These are phyloP conservation scores for Hyles vespertilio DNA, from an alignment of 1,140 invertebrate genomes.

Conservation along the genomic window DNA sequence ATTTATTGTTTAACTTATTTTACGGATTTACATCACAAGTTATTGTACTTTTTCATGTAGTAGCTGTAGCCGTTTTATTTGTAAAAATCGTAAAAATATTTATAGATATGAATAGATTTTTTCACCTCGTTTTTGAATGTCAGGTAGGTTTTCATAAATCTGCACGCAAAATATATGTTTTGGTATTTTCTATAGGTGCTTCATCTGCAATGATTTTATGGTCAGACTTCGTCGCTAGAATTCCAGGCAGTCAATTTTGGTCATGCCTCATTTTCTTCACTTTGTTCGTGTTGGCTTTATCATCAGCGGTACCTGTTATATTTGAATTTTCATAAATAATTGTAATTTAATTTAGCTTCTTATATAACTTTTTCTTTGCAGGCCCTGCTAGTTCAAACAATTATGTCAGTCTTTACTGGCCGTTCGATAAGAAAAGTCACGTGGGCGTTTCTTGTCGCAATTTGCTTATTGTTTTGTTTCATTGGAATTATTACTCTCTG, in stretches of 20 bases:
- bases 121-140: too few species aligned
- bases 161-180: neutral
- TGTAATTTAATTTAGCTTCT: too few species aligned
- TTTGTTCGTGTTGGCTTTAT: constrained; percentile 44
- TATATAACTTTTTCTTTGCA: constrained; percentile 18
- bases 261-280: constrained; percentile 58
- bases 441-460: constrained; percentile 52
- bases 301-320: constrained; percentile 34
- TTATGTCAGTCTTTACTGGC: constrained; percentile 58
- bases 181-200: constrained; percentile 34
- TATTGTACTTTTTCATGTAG: too few species aligned
- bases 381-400: constrained; percentile 53
- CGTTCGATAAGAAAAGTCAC: constrained; percentile 46
- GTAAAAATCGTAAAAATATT: too few species aligned
- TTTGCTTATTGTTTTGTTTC: constrained; percentile 45
- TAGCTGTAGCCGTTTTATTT: too few species aligned
- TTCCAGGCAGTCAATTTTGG: constrained; percentile 66
- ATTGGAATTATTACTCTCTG: constrained; percentile 55
- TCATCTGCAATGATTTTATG: constrained; percentile 53
- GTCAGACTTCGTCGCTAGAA: constrained; percentile 51
- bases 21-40: too few species aligned
- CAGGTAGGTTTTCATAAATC: too few species aligned
- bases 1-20: neutral
- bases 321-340: too few species aligned
- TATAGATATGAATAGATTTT: too few species aligned